A percentile compares a stretch with the other conserved stretches of the same genome.
Evolutionary conservation across 2,113 vertebrate species (phyloP).

Genomic region (Platysternon megacephalum): DNA sequence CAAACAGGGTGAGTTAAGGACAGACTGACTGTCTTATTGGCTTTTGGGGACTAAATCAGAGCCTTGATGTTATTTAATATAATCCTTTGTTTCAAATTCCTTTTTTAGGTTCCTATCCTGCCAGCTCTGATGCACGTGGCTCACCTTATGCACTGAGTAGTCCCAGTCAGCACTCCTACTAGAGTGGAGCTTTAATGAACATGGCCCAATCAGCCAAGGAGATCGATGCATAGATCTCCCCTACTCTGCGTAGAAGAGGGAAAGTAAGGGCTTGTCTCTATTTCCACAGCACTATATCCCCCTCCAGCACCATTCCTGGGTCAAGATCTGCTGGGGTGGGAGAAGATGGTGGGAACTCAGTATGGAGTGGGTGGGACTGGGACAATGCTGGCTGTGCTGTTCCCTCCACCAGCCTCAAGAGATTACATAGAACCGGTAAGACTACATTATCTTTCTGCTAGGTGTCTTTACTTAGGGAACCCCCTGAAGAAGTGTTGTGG

Average conservation of each 20-base stretch:
- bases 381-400: neutral
- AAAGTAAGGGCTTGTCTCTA: neutral
- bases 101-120: neutral
- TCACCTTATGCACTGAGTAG: neutral
- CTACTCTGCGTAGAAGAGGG: fast-evolving
- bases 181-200: fast-evolving
- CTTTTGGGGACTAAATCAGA: neutral
- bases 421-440: neutral
- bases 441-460: neutral
- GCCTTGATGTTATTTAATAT: neutral
- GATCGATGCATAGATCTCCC: neutral
- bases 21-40: neutral
- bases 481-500: neutral
- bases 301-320: neutral
- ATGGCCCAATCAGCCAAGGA: neutral
- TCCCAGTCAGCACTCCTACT: neutral
- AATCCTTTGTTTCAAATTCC: slow-evolving; percentile 23
- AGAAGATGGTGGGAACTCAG: neutral
- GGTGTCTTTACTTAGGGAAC: neutral
- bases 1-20: neutral
- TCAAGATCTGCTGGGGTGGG: neutral
- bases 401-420: neutral
- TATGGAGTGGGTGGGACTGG: neutral
- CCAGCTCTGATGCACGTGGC: neutral
- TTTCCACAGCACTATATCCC: neutral